Evolutionary conservation across 2,113 vertebrate genomes (phyloP), one percentile per base, ranked within the genome.

Genomic region (Arenaria interpres): DNA sequence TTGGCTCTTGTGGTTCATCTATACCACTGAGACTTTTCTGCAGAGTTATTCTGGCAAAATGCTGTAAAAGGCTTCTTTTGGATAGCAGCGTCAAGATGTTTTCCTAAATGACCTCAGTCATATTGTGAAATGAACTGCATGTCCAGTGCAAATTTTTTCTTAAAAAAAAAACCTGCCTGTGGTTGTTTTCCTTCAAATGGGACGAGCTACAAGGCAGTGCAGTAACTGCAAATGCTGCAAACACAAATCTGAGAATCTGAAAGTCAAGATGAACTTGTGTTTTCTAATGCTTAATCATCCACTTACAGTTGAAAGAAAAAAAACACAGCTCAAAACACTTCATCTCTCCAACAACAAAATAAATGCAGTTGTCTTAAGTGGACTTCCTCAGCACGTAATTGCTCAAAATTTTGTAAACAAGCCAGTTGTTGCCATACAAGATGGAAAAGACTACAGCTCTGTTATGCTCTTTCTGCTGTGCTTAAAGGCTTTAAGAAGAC

Each of bases 371-470:
- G 41, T 57, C 75, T 92, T 78, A 84, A 95, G 79, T 78, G 79
- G 79, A 84, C 43, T 95, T 93, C 51, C 79, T 77, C 67, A 88
- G 51, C 64, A 88, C 0, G 0, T 81, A 94, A 92, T 92, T 89
- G 43, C 64, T 96, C 80, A 83, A 74, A 78, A 88, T 93, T 86
- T 77, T 92, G 64, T 93, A 90, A 96, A 91, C 48, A 88, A 87
- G 23, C 5, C 67, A 56, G 33, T 78, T 92, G 85, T 86, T 96
- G 30, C 30, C 60, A 25, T 93, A 68, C n/a, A 92, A 90, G 69
- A 78, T 56, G 54, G 83, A 90, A 88, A 84, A 91, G 33, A 54
- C 64, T 43, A 41, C 7, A 71, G 21, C 30, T 93, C 71, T 80
- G 30, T 50, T 85, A n/a, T 62, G 24, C 30, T 86, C 54, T 74